Evolutionary conservation across 2,888 invertebrate genomes (phyloP), one percentile per base, ranked within the genome.

Genomic region (Lagria hirta): DNA sequence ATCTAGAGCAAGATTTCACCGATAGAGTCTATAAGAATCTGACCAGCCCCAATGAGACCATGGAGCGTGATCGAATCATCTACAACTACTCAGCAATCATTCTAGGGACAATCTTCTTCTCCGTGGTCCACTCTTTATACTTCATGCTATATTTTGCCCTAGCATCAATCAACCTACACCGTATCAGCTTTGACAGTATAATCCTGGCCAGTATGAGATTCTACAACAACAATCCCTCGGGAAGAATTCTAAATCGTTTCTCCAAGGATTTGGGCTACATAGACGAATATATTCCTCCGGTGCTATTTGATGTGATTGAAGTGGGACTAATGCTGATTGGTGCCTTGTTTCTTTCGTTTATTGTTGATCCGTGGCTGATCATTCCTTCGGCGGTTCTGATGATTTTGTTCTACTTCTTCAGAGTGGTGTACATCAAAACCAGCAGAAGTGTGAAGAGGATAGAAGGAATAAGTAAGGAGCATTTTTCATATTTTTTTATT

Each of bases 391-490:
- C 76, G 0, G 63, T 82, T 3, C 76, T 91, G 4, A 77, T 81
- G 0, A 51, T 78, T 1, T 57, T 86, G 3, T 85, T 91, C 64
- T 80, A 81, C 47, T 68, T 79, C 5, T 65, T 90, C 6, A 69
- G 90, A 24, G 70, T 75, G 2, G 74, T 86, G 52, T 91, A 88
- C 71, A 74, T 91, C 10, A 66, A 76, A 20, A 88, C 88, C 3
- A 86, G 88, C 14, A 71, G 89, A 15, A 85, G 84, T 60, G 72
- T 90, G 13, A 91, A 83, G 69, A 70, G 83, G 52, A 75, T 84
- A 1, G 85, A 85, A 65, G 81, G 83, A 53, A 78, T 81, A 13
- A 82, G 84, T 84, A 58, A 76, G 79, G 54, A 35, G 3, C 3
- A 15, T 2, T 22, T 45, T 14, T 6, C 14, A 3, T 10, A 6